phyloP scores from a whole-genome alignment of 2,797 vertebrate genomes.

The Anisognathus igniventris region DNA sequence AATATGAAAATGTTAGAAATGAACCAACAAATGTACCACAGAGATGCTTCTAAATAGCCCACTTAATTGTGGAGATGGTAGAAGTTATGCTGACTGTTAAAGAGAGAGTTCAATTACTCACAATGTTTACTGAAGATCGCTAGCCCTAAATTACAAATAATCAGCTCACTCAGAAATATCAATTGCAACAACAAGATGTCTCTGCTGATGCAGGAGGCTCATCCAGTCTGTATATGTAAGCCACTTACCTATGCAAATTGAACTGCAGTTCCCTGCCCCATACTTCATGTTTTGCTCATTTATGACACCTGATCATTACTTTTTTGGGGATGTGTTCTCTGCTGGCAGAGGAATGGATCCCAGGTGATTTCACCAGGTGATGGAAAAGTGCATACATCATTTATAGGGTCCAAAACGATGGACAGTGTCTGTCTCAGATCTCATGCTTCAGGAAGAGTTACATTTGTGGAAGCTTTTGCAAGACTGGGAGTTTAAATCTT shows the following conservation, averaged over 20 bases:
- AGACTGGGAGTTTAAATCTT: not conserved
- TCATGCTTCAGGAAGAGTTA: not conserved
- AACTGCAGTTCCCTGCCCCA: not conserved
- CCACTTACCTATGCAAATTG: not conserved
- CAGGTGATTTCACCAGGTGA: not conserved
- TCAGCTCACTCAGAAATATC: not conserved
- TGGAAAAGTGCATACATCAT: not conserved
- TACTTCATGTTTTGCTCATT: not conserved
- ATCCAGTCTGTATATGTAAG: not conserved
- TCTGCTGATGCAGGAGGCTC: not conserved
- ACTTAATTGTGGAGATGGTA: not conserved
- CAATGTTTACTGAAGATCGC: not conserved
- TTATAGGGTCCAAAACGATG: not conserved
- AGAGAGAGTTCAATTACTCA: not conserved
- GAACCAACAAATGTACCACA: not conserved
- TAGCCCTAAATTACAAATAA: not conserved
- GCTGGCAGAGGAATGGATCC: not conserved
- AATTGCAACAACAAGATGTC: not conserved
- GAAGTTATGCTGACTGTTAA: not conserved
- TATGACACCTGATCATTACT: not conserved
- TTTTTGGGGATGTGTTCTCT: not conserved
- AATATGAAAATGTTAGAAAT: not conserved
- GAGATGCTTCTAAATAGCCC: not conserved
- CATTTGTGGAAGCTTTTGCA: not conserved
- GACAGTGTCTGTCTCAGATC: not conserved